Percentiles rank a stretch among this genome's conserved stretches.
Evolutionary conservation across 1,140 invertebrate species (phyloP).

Genomic region (Papilio xuthus): DNA sequence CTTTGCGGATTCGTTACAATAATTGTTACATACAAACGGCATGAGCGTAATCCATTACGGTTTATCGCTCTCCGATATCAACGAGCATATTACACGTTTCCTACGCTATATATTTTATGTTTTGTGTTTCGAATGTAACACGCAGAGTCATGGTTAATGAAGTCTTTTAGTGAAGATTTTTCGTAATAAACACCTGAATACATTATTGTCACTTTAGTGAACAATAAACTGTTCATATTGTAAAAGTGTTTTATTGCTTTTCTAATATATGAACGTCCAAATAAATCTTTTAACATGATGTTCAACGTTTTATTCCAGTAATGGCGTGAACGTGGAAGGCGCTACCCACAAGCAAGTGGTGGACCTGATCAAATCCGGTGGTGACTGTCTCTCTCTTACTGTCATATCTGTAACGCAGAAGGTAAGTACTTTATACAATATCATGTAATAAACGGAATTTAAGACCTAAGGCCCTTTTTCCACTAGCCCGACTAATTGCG

Average conservation of each 20-base stretch:
- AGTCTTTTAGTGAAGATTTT: neutral
- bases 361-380: slow-evolving; percentile 99
- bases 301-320: slow-evolving; percentile 85
- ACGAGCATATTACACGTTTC: neutral
- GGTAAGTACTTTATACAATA: slow-evolving; percentile 75
- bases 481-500: no score
- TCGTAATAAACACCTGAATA: no score
- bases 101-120: neutral
- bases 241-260: no score
- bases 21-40: neutral
- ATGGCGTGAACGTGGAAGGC: slow-evolving; percentile 98
- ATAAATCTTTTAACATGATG: neutral
- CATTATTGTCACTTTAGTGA: no score
- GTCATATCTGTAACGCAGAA: slow-evolving; percentile 97
- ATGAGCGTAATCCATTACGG: neutral
- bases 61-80: slow-evolving; percentile 1
- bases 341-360: slow-evolving; percentile 99
- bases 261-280: no score
- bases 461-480: neutral
- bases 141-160: neutral
- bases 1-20: neutral
- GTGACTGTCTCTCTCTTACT: slow-evolving; percentile 96
- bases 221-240: no score
- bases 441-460: neutral
- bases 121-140: neutral